Evolutionary conservation across 2,113 vertebrate species (phyloP).

Genomic region (Numida meleagris): DNA sequence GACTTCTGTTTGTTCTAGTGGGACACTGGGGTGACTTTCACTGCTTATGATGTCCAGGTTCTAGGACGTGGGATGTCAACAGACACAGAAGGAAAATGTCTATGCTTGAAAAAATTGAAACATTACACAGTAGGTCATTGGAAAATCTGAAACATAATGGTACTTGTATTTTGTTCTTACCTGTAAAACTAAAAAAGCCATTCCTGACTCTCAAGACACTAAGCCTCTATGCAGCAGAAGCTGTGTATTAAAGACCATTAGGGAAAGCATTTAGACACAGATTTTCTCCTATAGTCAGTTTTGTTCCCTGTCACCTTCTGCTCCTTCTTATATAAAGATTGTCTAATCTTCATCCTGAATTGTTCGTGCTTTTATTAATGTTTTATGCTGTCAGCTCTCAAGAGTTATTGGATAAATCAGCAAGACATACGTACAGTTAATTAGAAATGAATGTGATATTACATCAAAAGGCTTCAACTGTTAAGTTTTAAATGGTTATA

Average conservation of each 20-base stretch:
- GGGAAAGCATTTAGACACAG: not conserved
- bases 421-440: conserved; percentile 70
- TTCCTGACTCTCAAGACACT: not conserved
- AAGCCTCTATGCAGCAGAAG: not conserved
- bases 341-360: conserved; percentile 56
- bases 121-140: not conserved
- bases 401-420: conserved; percentile 58
- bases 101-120: not conserved
- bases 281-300: not conserved
- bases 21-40: not conserved
- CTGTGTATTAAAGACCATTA: not conserved
- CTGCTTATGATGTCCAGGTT: not conserved
- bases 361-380: conserved; percentile 52
- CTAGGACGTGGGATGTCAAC: not conserved
- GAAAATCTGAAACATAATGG: not conserved
- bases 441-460: conserved; percentile 71
- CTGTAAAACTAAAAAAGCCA: not conserved
- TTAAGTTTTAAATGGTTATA: conserved; percentile 73
- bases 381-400: conserved; percentile 63
- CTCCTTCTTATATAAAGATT: conserved; percentile 27
- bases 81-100: not conserved
- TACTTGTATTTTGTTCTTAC: not conserved
- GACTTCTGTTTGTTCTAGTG: not conserved
- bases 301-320: conserved; percentile 29
- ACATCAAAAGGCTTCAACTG: conserved; percentile 74